phyloP scores from a whole-genome alignment of 2,888 invertebrate species.

The Anorthoa munda region DNA sequence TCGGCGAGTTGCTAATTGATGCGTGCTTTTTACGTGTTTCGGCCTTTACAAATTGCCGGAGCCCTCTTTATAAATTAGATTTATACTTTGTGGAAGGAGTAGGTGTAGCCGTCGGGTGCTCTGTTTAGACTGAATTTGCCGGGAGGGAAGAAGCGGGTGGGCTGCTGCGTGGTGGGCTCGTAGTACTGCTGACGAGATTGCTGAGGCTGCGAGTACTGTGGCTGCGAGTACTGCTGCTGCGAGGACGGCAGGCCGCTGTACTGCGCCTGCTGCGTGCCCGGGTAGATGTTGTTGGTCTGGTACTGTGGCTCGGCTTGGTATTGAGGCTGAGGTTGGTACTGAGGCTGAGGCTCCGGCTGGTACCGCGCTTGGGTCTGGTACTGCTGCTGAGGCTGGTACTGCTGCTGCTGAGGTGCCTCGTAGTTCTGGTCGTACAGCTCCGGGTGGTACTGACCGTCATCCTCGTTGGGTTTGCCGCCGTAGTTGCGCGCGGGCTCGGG shows the following conservation, averaged over 20 bases:
- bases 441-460: constrained; percentile 90
- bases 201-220: constrained; percentile 76
- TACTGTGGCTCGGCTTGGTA: constrained; percentile 81
- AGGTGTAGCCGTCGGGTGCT: constrained; percentile 97
- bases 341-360: constrained; percentile 77
- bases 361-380: constrained; percentile 80
- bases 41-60: constrained; percentile 83
- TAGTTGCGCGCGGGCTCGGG: constrained; percentile 88
- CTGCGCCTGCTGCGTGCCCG: constrained; percentile 87
- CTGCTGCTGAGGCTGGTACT: constrained; percentile 82
- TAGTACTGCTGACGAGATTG: constrained; percentile 88
- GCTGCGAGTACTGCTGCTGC: constrained; percentile 78
- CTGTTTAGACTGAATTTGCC: constrained; percentile 96
- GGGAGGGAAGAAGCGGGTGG: constrained; percentile 95
- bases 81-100: constrained; percentile 94
- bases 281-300: constrained; percentile 87
- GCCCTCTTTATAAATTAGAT: constrained; percentile 78
- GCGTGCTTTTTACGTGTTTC: constrained; percentile 84
- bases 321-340: constrained; percentile 78
- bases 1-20: constrained; percentile 87
- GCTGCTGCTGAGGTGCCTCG: constrained; percentile 83
- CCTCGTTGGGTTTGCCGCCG: constrained; percentile 87
- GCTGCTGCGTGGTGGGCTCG: constrained; percentile 92
- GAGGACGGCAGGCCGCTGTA: constrained; percentile 86
- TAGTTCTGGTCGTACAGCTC: constrained; percentile 88